phyloP scores from a whole-genome alignment of 1,140 invertebrate genomes.

The Oryctes rhinoceros region DNA sequence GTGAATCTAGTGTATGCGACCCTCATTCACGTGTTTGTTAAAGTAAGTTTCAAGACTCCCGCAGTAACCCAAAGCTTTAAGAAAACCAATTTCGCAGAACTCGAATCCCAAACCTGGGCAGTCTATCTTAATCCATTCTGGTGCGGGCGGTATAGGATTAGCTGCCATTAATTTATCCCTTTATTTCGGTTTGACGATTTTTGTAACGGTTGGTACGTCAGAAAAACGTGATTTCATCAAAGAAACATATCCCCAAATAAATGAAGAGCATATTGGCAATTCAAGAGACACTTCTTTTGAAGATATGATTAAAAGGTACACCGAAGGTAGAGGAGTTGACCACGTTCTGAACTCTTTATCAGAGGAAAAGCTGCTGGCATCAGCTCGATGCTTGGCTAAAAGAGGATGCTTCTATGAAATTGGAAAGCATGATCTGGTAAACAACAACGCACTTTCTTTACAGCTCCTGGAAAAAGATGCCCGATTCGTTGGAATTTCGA shows the following conservation, averaged over 20 bases:
- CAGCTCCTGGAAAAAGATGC: constrained; percentile 83
- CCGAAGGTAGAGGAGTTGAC: constrained; percentile 71
- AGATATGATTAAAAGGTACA: constrained; percentile 66
- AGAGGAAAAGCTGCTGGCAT: constrained; percentile 74
- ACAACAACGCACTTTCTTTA: constrained; percentile 73
- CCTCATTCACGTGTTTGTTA: too few relatives aligned
- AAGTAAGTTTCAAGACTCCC: too few relatives aligned
- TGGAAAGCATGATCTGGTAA: constrained; percentile 76
- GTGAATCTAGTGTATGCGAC: too few relatives aligned
- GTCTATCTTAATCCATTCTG: too few relatives aligned
- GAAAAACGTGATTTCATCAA: constrained; percentile 65
- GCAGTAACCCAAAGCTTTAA: too few relatives aligned
- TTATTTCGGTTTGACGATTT: too few relatives aligned
- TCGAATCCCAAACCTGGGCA: too few relatives aligned
- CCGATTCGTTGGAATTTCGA: constrained; percentile 85
- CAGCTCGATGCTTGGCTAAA: constrained; percentile 78
- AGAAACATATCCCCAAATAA: constrained; percentile 51
- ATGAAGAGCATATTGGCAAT: constrained; percentile 65
- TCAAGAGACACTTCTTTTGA: constrained; percentile 71
- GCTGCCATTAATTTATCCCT: too few relatives aligned
- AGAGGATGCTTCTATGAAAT: constrained; percentile 80
- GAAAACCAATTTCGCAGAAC: too few relatives aligned
- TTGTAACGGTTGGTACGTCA: too few relatives aligned
- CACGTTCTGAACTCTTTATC: constrained; percentile 73
- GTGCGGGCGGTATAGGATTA: too few relatives aligned